Conservation (phyloP, 2,113 vertebrate species). For the Lophura nycthemera region DNA sequence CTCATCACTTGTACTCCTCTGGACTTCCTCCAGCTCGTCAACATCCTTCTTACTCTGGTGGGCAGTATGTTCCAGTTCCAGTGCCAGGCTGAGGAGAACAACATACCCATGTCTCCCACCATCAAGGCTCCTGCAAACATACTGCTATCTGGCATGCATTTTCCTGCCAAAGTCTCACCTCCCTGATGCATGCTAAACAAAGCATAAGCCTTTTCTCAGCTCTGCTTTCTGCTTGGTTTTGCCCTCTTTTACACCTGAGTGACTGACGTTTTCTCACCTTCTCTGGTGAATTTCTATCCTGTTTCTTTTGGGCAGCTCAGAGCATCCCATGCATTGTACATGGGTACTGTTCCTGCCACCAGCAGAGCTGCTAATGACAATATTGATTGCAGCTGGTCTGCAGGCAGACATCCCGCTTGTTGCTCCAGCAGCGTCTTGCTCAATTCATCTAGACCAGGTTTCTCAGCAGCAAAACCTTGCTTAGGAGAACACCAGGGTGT, state of each 20-base stretch:
- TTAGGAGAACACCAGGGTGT: background rate
- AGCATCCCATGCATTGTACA: background rate
- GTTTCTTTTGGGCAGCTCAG: background rate
- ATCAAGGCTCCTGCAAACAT: background rate
- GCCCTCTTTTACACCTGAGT: background rate
- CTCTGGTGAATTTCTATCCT: background rate
- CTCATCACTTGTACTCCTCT: background rate
- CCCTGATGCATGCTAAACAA: background rate
- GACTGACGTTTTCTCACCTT: background rate
- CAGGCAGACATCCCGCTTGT: background rate
- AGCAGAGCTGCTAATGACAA: background rate
- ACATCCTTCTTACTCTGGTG: background rate
- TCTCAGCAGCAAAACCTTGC: background rate
- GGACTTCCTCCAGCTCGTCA: background rate
- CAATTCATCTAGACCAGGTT: background rate
- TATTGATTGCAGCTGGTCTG: accelerated
- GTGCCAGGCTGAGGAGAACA: background rate
- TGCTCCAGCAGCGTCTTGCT: accelerated
- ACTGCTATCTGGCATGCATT: accelerated
- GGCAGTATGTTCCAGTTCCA: background rate
- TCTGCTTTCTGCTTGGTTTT: background rate
- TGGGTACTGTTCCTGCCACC: background rate
- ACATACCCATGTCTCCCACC: accelerated
- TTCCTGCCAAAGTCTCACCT: background rate
- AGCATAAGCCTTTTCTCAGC: background rate